Percentiles rank a stretch among this genome's conserved stretches.
Conservation (phyloP, 2,797 vertebrate genomes). For the Mallotus villosus region DNA sequence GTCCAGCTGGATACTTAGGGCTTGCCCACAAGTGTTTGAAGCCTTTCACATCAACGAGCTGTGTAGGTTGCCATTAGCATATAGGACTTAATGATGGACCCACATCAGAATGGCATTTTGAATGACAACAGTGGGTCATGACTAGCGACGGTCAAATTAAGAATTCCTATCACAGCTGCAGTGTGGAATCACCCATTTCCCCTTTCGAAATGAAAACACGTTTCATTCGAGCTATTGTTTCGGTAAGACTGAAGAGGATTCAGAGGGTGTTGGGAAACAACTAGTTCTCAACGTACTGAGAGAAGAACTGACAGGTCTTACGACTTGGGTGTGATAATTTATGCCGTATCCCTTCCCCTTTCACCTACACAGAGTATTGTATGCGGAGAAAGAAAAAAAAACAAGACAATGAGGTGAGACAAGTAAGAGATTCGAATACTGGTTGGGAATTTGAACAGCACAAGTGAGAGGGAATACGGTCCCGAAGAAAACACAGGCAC, state of each 20-base stretch:
- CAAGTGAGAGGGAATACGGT: neutral
- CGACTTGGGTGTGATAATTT: no score
- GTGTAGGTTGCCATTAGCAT: slow-evolving; percentile 31
- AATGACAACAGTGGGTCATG: slow-evolving; percentile 31
- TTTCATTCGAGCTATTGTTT: slow-evolving; percentile 39
- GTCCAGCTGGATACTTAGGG: slow-evolving; percentile 32
- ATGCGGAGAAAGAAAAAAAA: no score
- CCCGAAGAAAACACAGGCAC: slow-evolving; percentile 18
- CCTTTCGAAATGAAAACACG: slow-evolving; percentile 28
- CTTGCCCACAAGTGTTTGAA: slow-evolving; percentile 44
- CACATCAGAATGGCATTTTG: slow-evolving; percentile 37
- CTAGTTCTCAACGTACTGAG: slow-evolving; percentile 5
- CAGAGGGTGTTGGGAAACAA: slow-evolving; percentile 28
- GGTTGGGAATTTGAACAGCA: no score
- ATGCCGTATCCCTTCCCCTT: neutral
- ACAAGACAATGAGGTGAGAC: no score
- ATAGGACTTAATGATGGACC: slow-evolving; percentile 37
- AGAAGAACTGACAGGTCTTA: neutral
- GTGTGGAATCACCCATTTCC: slow-evolving; percentile 27
- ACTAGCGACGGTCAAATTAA: slow-evolving; percentile 5
- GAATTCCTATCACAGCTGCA: slow-evolving; percentile 17
- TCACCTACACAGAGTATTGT: neutral
- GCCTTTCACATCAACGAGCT: slow-evolving; percentile 41
- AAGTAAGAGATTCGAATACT: no score
- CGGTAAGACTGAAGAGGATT: slow-evolving; percentile 8